Evolutionary conservation across 2,113 vertebrate genomes (phyloP), one percentile per base, ranked within the genome.

Genomic region (Enhydra lutris): DNA sequence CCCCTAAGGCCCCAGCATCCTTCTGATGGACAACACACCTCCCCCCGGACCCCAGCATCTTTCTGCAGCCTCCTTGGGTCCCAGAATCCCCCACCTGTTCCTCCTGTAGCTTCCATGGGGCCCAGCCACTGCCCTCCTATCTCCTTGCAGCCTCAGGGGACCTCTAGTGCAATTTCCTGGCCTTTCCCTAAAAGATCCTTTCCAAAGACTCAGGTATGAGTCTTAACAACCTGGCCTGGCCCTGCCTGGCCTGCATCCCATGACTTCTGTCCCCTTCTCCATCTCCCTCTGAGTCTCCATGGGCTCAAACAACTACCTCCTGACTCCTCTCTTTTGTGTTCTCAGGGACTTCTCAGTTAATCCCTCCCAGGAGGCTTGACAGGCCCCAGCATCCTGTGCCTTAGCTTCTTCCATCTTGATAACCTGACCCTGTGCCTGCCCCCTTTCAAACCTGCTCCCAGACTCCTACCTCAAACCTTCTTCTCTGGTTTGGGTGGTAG

Each of bases 301-400:
- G 73, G 67, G 31, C 52, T 91, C 57, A 88, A 8, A 63, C 78
- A 94, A 52, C 80, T 10, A 31, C n/a, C n/a, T 95, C 45, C 50
- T 93, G 69, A 71, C 47, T 67, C 8, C 15, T 69, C 6, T 63
- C 47, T 95, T 55, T 97, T 59, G 78, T 20, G 47, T 85, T 86
- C 47, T 63, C 63, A 79, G 76, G 26, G 67, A 71, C 39, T 94
- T 98, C 36, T 91, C 81, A 79, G 45, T 94, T 74, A 92, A 81
- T 59, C 39, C 81, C 52, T 96, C 74, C 61, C 6, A 55, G 81
- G 84, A 93, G 76, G 29, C 57, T 94, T 94, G 81, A 65, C 65
- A 74, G 83, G 78, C 86, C 65, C 36, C 36, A 76, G 45, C 39
- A 76, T 92, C 29, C 55, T 84, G 47, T 67, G 69, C 61, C 65